These are phyloP conservation scores for Aricia artaxerxes DNA, from an alignment of 2,888 invertebrate genomes.

Conservation along the genomic window DNA sequence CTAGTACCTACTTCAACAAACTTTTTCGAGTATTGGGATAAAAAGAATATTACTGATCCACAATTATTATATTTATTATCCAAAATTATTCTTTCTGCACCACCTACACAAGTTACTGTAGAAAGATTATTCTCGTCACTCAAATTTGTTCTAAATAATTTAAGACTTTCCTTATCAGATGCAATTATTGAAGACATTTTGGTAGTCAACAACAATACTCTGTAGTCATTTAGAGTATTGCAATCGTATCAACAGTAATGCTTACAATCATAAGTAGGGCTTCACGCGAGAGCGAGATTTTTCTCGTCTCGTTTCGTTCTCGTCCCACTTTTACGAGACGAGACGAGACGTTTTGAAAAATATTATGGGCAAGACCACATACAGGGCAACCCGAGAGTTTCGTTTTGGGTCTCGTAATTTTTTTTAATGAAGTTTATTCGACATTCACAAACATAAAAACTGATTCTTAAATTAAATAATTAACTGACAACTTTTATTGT, in stretches of 20 bases:
- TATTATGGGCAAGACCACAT: too few species aligned
- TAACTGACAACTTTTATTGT: too few species aligned
- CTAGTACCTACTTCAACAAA: background rate
- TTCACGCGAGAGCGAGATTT: too few species aligned
- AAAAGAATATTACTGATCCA: background rate
- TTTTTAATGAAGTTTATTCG: too few species aligned
- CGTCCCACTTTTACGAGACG: too few species aligned
- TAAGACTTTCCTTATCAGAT: background rate
- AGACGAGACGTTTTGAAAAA: too few species aligned
- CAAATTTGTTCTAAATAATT: background rate
- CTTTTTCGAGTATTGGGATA: background rate
- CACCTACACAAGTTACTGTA: background rate
- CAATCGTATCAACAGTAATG: background rate
- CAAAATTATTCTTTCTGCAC: background rate
- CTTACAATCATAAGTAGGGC: too few species aligned
- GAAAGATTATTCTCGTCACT: background rate
- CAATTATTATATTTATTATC: background rate
- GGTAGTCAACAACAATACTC: background rate
- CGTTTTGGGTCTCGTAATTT: too few species aligned
- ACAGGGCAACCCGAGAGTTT: too few species aligned
- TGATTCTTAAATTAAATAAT: too few species aligned
- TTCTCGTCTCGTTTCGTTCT: too few species aligned
- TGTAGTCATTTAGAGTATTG: background rate
- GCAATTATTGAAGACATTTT: background rate
- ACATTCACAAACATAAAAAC: too few species aligned